Evolutionary conservation across 35 echinoderm and acorn worm species (phyloP).

Genomic region (Lytechinus pictus): DNA sequence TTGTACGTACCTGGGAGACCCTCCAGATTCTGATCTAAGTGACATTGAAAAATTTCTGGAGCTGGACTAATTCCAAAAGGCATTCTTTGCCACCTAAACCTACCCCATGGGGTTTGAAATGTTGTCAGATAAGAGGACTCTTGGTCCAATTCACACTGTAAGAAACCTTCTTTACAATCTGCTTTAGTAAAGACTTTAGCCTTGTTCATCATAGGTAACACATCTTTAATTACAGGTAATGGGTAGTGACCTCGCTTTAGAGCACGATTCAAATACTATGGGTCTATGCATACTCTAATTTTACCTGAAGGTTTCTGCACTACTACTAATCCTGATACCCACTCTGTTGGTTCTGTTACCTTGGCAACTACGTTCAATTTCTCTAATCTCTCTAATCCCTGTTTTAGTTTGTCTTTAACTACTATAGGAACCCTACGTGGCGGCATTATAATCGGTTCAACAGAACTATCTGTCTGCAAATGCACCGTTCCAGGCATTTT

Average conservation of each 20-base stretch:
- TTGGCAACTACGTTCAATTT: slow-evolving; percentile 49
- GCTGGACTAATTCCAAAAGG: slow-evolving; percentile 72
- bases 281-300: slow-evolving; percentile 71
- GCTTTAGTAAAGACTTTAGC: slow-evolving; percentile 61
- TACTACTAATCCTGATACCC: slow-evolving; percentile 63
- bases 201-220: slow-evolving; percentile 17
- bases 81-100: slow-evolving; percentile 63
- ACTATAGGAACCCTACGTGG: slow-evolving; percentile 54
- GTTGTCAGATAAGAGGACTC: slow-evolving; percentile 60
- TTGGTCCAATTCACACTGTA: slow-evolving; percentile 66
- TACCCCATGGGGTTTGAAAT: slow-evolving; percentile 76
- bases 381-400: slow-evolving; percentile 60
- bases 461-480: background rate
- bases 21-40: slow-evolving; percentile 71
- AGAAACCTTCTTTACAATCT: slow-evolving; percentile 72
- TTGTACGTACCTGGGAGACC: slow-evolving; percentile 48
- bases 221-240: slow-evolving; percentile 60
- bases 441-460: slow-evolving; percentile 59
- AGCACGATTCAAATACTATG: slow-evolving; percentile 58
- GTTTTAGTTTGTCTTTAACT: slow-evolving; percentile 71
- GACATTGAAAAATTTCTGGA: slow-evolving; percentile 67
- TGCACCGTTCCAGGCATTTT: slow-evolving; percentile 21
- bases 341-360: slow-evolving; percentile 67
- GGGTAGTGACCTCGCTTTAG: slow-evolving; percentile 65
- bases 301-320: slow-evolving; percentile 65